Base-by-base conservation (phyloP, 92 coral and sea anemone species). In the Zoanthus sociatus region DNA sequence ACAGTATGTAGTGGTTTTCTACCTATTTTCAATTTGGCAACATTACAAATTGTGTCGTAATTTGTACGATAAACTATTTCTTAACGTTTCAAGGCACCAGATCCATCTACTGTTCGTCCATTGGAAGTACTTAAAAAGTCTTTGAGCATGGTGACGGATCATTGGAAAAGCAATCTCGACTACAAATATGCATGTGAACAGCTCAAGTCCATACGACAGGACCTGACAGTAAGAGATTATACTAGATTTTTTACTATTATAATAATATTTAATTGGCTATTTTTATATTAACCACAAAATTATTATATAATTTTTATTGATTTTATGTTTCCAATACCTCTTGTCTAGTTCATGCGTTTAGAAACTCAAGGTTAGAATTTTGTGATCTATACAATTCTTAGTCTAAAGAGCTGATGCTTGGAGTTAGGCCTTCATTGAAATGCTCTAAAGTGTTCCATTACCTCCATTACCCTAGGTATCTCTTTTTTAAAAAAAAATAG, bases 61-160 rank as follows among this genome's bases (percentile, higher is more conserved):
- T 31, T 9, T 11, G 10, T 20, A 20, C 9, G 5, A 56, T 9
- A 10, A 44, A 78, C 37, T 9, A 8, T 14, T 17, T 16, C 1
- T 53, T 78, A 10, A 53, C 30, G 33, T 73, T 56, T 53, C 0
- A 61, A 96, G 99, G 94, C 99, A 78, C 99, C 99, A 31, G 99
- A 97, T 83, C 97, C 99, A 37, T 90, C 98, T 10, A 93, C 98
- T 31, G 99, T 97, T 16, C 94, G 99, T 11, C 99, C 99, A 31
- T 77, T 66, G 78, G 99, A 91, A 21, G 95, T 95, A 32, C 93
- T 97, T 9, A 78, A 33, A 66, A 92, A 97, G 71, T 94, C 99
- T 9, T 69, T 97, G 93, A 93, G 76, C 69, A 93, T 90, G 95
- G 94, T 95, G 56, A 97, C 92, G 74, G 90, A 92, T 14, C 93